Evolutionary conservation across 2,888 invertebrate species (phyloP).

Genomic region (Serrognathus titanus): DNA sequence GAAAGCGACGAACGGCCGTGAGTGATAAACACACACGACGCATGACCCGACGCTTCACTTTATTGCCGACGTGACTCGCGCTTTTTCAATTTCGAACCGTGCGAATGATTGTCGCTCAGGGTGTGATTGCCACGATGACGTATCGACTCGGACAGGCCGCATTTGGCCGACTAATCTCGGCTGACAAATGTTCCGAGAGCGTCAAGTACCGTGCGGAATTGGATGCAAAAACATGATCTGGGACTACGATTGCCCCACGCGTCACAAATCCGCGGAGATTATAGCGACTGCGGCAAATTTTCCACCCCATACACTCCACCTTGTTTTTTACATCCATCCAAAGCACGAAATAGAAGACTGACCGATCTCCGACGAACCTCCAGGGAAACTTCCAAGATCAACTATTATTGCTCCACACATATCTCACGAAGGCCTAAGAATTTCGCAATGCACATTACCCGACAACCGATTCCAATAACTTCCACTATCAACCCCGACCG

Average conservation of each 20-base stretch:
- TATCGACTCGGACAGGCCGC: slow-evolving; percentile 45
- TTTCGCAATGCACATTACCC: no score
- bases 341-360: slow-evolving; percentile 24
- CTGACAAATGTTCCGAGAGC: slow-evolving; percentile 26
- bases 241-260: slow-evolving; percentile 18
- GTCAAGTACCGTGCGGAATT: slow-evolving; percentile 13
- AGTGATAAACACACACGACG: slow-evolving; percentile 49
- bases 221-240: slow-evolving; percentile 22
- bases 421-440: slow-evolving; percentile 9
- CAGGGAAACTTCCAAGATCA: slow-evolving; percentile 31
- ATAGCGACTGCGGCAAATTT: slow-evolving; percentile 21
- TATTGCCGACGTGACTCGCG: slow-evolving; percentile 52
- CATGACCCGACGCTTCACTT: slow-evolving; percentile 48
- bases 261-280: slow-evolving; percentile 20
- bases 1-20: slow-evolving; percentile 5
- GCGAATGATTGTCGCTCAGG: slow-evolving; percentile 51
- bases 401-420: slow-evolving; percentile 31
- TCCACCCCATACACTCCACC: slow-evolving; percentile 19
- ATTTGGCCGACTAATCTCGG: slow-evolving; percentile 39
- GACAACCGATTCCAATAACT: no score
- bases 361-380: slow-evolving; percentile 20
- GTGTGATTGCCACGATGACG: slow-evolving; percentile 52
- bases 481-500: no score
- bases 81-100: slow-evolving; percentile 51
- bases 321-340: slow-evolving; percentile 38